Evolutionary conservation across 2,113 vertebrate genomes (phyloP).

Genomic region (Triplophysa rosa): DNA sequence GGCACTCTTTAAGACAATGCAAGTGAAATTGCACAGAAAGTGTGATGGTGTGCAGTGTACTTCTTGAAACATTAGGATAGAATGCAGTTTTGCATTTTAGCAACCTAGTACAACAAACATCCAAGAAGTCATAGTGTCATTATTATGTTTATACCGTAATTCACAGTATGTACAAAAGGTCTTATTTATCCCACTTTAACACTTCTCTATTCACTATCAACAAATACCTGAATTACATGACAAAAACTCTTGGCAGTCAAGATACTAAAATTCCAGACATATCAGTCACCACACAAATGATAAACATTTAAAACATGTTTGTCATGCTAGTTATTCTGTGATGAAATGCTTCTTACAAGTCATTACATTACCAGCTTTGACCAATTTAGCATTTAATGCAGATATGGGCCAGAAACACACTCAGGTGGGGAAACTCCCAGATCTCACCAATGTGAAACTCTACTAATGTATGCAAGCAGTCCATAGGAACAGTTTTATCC

Average conservation of each 20-base stretch:
- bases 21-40: constrained; percentile 22
- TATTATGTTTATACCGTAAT: too few species aligned
- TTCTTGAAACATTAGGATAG: neutral
- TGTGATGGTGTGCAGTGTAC: neutral
- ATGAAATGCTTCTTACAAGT: constrained; percentile 2
- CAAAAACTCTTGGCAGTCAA: neutral
- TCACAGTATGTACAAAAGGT: too few species aligned
- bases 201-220: neutral
- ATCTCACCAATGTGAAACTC: constrained; percentile 1
- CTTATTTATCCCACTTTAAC: neutral
- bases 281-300: neutral
- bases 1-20: neutral
- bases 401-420: neutral
- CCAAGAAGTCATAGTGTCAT: too few species aligned
- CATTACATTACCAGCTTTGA: constrained; percentile 8
- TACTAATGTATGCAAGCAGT: neutral
- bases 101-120: too few species aligned
- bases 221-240: neutral
- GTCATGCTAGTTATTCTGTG: neutral
- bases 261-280: constrained; percentile 4
- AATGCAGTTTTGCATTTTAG: neutral
- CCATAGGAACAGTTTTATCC: neutral
- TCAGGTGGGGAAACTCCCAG: neutral
- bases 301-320: neutral
- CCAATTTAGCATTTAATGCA: neutral